Conservation (phyloP, 2,888 invertebrate genomes). For the Drosophila fungiperda region DNA sequence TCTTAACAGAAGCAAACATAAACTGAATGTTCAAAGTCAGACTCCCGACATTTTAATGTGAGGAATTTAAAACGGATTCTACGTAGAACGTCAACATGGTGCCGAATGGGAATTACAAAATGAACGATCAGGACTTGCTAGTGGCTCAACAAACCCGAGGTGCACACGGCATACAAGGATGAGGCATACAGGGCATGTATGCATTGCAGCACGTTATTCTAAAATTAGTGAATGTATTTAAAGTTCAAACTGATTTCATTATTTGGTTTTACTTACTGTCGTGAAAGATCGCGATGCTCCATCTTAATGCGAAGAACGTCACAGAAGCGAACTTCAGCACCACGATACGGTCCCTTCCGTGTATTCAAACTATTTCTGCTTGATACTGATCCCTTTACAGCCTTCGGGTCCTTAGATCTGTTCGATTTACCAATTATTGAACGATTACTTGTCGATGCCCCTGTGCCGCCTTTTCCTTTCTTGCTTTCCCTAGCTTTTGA, state of each 20-base stretch:
- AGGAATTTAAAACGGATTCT: background rate
- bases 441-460: background rate
- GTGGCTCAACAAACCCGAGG: conserved; percentile 13
- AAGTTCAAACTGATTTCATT: background rate
- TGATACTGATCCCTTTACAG: conserved; percentile 32
- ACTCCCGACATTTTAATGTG: background rate
- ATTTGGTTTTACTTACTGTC: conserved; percentile 37
- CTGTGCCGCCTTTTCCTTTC: background rate
- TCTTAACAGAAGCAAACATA: too few species aligned
- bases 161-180: conserved; percentile 30
- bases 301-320: conserved; percentile 75
- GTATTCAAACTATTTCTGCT: background rate
- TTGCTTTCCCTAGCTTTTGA: background rate
- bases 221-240: background rate
- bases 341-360: conserved; percentile 43
- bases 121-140: background rate
- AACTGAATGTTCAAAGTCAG: too few species aligned
- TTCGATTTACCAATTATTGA: background rate
- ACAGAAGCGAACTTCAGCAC: conserved; percentile 66
- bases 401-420: conserved; percentile 11
- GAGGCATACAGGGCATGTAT: conserved; percentile 13
- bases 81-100: background rate
- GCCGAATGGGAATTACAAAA: background rate
- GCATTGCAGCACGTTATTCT: conserved; percentile 12
- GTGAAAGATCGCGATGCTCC: conserved; percentile 67